A percentile compares a stretch with the other conserved stretches of the same genome.
Conservation (phyloP, 2,113 vertebrate genomes). For the Tor tambroides region DNA sequence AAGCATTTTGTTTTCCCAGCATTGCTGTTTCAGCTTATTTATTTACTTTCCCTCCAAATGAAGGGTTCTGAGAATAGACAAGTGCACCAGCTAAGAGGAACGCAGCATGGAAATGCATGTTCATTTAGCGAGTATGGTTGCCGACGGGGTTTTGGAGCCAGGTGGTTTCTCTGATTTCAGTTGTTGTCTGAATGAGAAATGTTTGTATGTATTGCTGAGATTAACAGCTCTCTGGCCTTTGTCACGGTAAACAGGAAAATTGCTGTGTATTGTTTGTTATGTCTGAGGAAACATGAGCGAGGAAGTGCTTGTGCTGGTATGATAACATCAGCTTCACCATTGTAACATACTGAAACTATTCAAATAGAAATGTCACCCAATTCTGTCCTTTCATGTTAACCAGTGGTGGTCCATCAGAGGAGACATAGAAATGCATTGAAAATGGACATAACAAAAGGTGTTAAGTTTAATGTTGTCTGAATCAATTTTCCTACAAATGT, state of each 20-base stretch:
- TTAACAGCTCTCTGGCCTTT: conserved; percentile 2
- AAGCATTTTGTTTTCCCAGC: conserved; percentile 41
- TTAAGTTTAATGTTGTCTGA: too few relatives aligned
- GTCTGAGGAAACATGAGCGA: conserved; percentile 9
- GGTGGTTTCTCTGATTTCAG: conserved; percentile 35
- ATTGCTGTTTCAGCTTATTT: conserved; percentile 7
- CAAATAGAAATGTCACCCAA: background rate
- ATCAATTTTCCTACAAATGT: too few relatives aligned
- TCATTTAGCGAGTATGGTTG: background rate
- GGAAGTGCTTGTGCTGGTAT: background rate
- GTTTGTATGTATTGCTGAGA: conserved; percentile 7
- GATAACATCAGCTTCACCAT: conserved; percentile 29
- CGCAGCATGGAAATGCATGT: background rate
- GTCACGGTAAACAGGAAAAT: conserved; percentile 23
- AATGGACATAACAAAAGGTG: background rate
- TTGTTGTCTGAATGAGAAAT: conserved; percentile 1
- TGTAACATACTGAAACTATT: background rate
- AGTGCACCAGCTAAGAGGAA: background rate
- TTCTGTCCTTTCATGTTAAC: conserved; percentile 16
- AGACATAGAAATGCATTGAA: background rate
- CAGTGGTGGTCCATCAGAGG: background rate
- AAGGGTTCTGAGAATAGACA: conserved; percentile 21
- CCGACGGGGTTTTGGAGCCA: background rate
- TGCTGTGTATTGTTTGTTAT: conserved; percentile 12
- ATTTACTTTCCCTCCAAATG: conserved; percentile 15